Evolutionary conservation across 1,140 invertebrate species (phyloP), one percentile per base, ranked within the genome.

Genomic region (Anastrepha ludens): DNA sequence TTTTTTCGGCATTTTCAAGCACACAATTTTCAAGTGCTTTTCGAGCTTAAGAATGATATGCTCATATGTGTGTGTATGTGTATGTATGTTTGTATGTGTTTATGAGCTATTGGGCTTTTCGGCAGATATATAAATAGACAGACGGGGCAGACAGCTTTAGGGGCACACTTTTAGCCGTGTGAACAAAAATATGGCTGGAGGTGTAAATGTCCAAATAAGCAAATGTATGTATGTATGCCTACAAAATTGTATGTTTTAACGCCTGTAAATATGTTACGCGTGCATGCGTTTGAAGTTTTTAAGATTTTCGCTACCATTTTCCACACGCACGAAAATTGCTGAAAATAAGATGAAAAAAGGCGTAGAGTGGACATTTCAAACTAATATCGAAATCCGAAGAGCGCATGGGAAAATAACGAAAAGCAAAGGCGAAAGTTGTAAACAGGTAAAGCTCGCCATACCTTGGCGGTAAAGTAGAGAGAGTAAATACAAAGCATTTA

Each of bases 1-100:
- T 55, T 81, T 81, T 81, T 81, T 81, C n/a, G 47, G 74, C 47
- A 81, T 47, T 81, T 81, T 81, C 47, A 81, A 81, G 74, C n/a
- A 58, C 47, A 55, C 58, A 41, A 55, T 81, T 44, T 81, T 81
- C 74, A 55, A 81, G 74, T 81, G 47, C 44, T 81, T 81, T 81
- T 81, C 55, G 41, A 81, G 74, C 74, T 81, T 41, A 81, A 55
- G 44, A 3, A 17, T 8, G 29, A 29, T 62, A 62, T 39, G 29
- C 29, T 29, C 74, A 81, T 17, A 50, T n/a, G 5, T 29, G 39
- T 55, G 17, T 55, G 41, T 29, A 67, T 39, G 11, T 11, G 11
- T 8, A 67, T 67, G 9, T 17, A 55, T 9, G 74, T 20, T 9
- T 6, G 13, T 55, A 20, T 74, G 4, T 47, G 47, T 0, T 29